Evolutionary conservation across 2,797 vertebrate genomes (phyloP).

Genomic region (Gadopsis bispinosus): DNA sequence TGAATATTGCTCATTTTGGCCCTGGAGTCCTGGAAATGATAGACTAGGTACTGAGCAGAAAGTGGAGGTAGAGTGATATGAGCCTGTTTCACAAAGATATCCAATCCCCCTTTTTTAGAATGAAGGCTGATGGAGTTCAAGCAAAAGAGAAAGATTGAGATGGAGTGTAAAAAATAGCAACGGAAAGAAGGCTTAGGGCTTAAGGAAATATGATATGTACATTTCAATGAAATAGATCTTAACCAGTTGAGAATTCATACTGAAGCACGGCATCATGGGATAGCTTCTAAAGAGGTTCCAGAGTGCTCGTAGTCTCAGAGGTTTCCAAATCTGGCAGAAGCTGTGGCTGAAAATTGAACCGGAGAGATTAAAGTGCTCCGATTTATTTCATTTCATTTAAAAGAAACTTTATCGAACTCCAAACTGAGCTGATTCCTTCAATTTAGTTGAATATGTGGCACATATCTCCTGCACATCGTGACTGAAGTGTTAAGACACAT

Average conservation of each 20-base stretch:
- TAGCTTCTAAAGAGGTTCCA: constrained; percentile 7
- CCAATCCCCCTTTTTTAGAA: constrained; percentile 34
- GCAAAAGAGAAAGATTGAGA: constrained; percentile 44
- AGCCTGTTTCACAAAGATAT: constrained; percentile 53
- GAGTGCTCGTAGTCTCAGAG: not conserved
- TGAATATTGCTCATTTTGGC: constrained; percentile 50
- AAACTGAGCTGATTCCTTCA: not conserved
- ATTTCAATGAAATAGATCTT: constrained; percentile 52
- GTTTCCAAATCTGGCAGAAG: not conserved
- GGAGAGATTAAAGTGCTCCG: not conserved
- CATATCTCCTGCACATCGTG: not conserved
- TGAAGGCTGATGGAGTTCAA: constrained; percentile 36
- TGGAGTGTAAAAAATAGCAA: constrained; percentile 25
- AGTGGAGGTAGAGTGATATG: constrained; percentile 46
- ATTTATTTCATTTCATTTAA: not conserved
- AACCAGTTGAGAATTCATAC: constrained; percentile 38
- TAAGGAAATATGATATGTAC: constrained; percentile 49
- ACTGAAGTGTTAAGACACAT: too few relatives aligned
- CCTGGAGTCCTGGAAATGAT: constrained; percentile 42
- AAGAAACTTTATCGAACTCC: not conserved
- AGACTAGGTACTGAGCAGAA: constrained; percentile 32
- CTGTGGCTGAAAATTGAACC: not conserved
- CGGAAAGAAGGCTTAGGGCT: constrained; percentile 32
- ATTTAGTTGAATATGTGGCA: not conserved
- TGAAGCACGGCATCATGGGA: constrained; percentile 26